Conservation (phyloP, 2,888 invertebrate genomes). For the Cerceris rybyensis region DNA sequence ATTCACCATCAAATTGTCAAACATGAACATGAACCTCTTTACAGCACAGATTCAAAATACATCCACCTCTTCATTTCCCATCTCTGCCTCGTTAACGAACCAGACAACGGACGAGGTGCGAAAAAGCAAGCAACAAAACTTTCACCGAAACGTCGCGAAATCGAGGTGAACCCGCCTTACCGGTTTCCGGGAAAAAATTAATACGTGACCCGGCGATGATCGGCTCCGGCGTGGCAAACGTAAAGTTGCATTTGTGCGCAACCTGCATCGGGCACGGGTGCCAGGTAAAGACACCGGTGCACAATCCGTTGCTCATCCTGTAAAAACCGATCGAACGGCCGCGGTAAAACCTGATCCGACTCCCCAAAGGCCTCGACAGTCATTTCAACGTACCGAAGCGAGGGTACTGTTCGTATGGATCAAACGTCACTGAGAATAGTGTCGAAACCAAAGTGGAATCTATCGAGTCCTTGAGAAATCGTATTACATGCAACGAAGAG, state of each 20-base stretch:
- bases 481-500: too few species aligned
- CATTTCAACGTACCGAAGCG: conserved; percentile 44
- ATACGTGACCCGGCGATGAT: conserved; percentile 70
- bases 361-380: conserved; percentile 70
- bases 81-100: conserved; percentile 40
- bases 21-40: neutral
- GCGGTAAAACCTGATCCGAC: conserved; percentile 72
- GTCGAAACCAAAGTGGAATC: conserved; percentile 35
- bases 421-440: conserved; percentile 27
- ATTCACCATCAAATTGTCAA: too few species aligned
- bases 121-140: conserved; percentile 58
- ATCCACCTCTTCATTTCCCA: neutral
- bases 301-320: conserved; percentile 59
- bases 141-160: conserved; percentile 69
- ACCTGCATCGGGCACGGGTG: conserved; percentile 50
- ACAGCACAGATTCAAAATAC: neutral
- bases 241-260: conserved; percentile 46
- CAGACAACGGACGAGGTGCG: conserved; percentile 35
- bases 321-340: conserved; percentile 61
- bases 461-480: neutral
- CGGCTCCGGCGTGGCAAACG: conserved; percentile 42
- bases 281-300: conserved; percentile 63
- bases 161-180: conserved; percentile 72
- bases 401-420: conserved; percentile 10
- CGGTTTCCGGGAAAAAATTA: conserved; percentile 75